A percentile compares a stretch with the other conserved stretches of the same genome.
Conservation (phyloP, 2,113 vertebrate genomes). For the Brienomyrus brachyistius region DNA sequence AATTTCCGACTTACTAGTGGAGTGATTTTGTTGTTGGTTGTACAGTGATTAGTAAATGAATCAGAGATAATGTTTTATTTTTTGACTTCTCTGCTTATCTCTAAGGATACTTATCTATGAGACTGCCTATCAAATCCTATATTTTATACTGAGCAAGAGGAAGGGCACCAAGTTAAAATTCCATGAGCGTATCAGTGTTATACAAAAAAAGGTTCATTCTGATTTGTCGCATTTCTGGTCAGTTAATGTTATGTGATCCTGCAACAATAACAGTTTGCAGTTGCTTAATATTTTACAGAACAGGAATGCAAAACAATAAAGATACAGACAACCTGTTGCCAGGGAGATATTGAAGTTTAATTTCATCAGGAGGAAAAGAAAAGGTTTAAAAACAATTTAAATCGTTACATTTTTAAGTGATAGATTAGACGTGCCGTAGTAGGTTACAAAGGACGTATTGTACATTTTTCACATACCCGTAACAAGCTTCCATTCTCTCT, state of each 20-base stretch:
- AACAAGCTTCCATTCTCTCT: background rate
- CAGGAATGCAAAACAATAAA: background rate
- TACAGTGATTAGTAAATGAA: background rate
- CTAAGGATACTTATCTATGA: background rate
- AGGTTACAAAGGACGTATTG: background rate
- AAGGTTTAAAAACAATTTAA: background rate
- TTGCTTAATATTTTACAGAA: background rate
- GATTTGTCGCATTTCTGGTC: background rate
- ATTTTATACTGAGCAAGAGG: background rate
- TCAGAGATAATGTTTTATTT: background rate
- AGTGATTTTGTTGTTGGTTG: background rate
- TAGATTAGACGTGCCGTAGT: background rate
- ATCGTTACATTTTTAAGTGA: background rate
- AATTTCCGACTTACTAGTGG: background rate
- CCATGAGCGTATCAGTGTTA: background rate
- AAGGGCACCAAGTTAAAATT: background rate
- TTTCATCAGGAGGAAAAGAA: background rate
- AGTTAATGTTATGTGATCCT: background rate
- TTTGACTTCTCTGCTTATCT: background rate
- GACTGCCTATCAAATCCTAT: background rate
- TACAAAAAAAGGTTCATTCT: background rate
- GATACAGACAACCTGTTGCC: background rate
- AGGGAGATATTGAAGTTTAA: background rate
- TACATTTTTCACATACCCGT: background rate
- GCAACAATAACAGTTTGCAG: background rate